A percentile compares a stretch with the other conserved stretches of the same genome.
phyloP scores from a whole-genome alignment of 2,797 vertebrate species.

The Decapterus maruadsi region DNA sequence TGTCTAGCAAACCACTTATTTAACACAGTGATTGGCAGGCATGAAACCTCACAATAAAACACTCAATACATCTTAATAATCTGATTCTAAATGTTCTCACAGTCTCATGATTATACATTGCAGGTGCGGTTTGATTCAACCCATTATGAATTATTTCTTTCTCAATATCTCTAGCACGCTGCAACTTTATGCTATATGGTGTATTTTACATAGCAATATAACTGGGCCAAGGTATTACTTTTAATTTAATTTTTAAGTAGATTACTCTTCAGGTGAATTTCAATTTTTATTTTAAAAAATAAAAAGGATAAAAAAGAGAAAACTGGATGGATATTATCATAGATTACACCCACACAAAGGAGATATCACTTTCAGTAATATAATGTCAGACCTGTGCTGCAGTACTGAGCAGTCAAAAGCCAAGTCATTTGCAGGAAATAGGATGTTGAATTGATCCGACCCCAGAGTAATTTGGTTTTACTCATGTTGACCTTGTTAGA shows the following conservation, averaged over 20 bases:
- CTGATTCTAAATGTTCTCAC: background rate
- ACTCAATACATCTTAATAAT: background rate
- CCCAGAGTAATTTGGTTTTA: slow-evolving; percentile 6
- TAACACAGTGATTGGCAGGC: slow-evolving; percentile 1
- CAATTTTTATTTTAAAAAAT: too few species aligned
- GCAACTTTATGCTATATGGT: background rate
- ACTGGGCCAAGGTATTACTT: background rate
- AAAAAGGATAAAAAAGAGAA: background rate
- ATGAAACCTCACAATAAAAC: background rate
- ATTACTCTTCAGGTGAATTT: background rate
- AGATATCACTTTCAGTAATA: background rate
- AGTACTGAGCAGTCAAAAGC: background rate
- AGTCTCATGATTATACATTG: background rate
- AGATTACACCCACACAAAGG: background rate
- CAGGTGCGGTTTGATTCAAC: background rate
- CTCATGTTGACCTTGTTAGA: background rate
- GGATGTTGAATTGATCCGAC: slow-evolving; percentile 29
- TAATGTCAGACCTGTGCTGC: background rate
- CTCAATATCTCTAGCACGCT: background rate
- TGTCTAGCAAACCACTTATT: background rate
- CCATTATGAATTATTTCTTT: background rate
- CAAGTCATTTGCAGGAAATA: background rate
- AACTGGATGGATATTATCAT: background rate
- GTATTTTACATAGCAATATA: background rate
- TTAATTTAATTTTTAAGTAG: too few species aligned